A percentile compares a stretch with the other conserved stretches of the same genome.
These are phyloP conservation scores for Rhynchonema sp. DNA, from an alignment of 2,888 invertebrate species.

Conservation along the genomic window DNA sequence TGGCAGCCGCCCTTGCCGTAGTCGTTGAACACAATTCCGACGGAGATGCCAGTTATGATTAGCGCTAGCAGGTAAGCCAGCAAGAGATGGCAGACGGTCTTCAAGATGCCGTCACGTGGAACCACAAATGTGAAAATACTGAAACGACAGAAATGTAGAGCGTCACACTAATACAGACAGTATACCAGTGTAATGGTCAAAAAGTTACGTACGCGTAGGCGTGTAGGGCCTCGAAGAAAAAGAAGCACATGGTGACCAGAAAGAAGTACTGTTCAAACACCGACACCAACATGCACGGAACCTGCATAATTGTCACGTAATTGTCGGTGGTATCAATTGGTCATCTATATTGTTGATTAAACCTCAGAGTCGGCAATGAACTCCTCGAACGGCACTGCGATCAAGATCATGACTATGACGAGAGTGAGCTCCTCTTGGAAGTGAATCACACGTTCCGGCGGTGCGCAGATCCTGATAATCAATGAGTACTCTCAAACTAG, in stretches of 20 bases:
- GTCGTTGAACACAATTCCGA: background rate
- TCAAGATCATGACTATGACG: background rate
- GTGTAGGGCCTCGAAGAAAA: slow-evolving; percentile 4
- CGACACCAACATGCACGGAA: too few relatives aligned
- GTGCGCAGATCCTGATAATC: too few relatives aligned
- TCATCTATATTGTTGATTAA: too few relatives aligned
- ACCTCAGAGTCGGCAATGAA: too few relatives aligned
- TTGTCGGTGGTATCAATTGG: too few relatives aligned
- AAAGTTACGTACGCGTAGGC: slow-evolving; percentile 3
- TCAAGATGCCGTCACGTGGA: background rate
- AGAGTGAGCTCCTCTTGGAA: slow-evolving; percentile 2
- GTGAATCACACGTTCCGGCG: background rate
- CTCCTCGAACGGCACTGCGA: background rate
- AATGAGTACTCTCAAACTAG: too few relatives aligned
- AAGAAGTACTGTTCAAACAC: slow-evolving; percentile 1
- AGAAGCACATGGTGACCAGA: background rate
- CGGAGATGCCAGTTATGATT: background rate
- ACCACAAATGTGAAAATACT: slow-evolving; percentile 3
- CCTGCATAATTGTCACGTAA: too few relatives aligned
- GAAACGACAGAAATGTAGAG: too few relatives aligned
- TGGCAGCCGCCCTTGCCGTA: slow-evolving; percentile 1
- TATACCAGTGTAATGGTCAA: too few relatives aligned
- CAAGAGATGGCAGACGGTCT: background rate
- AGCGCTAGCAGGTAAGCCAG: background rate
- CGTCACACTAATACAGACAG: too few relatives aligned